Percentiles rank a stretch among this genome's conserved stretches.
phyloP scores from a whole-genome alignment of 2,797 vertebrate species.

The Helicolenus hilgendorfi region DNA sequence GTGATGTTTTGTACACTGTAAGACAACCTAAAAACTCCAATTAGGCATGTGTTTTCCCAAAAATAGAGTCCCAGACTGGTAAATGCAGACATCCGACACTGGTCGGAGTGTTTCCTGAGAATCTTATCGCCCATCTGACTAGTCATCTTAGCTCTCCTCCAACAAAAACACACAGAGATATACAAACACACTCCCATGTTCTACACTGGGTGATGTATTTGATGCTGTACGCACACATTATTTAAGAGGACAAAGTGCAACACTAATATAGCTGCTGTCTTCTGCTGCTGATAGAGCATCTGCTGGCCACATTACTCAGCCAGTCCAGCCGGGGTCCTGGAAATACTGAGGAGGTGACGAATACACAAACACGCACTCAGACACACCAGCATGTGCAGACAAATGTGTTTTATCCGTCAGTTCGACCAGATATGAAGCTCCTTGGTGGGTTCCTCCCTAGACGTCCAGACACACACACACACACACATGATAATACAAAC shows the following conservation, averaged over 20 bases:
- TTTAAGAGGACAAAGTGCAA: conserved; percentile 41
- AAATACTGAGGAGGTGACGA: conserved; percentile 42
- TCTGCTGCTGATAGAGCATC: conserved; percentile 49
- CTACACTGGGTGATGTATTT: conserved; percentile 26
- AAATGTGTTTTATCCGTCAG: conserved; percentile 44
- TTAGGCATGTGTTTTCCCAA: background rate
- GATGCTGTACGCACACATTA: conserved; percentile 9
- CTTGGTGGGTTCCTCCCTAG: background rate
- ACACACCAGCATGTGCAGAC: background rate
- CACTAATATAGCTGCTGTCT: conserved; percentile 39
- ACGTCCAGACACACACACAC: background rate
- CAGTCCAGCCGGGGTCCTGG: conserved; percentile 5
- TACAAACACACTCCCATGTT: background rate
- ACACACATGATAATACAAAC: background rate
- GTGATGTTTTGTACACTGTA: background rate
- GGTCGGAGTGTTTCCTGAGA: conserved; percentile 5
- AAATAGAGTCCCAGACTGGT: background rate
- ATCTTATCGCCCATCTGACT: background rate
- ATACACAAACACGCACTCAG: conserved; percentile 5
- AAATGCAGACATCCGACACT: background rate
- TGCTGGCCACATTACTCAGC: conserved; percentile 51
- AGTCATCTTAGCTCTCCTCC: conserved; percentile 1
- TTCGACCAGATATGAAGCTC: conserved; percentile 35
- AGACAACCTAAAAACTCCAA: background rate
- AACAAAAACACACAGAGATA: conserved; percentile 15